Conservation (phyloP, 2,888 invertebrate genomes). For the Leistus spinibarbis region DNA sequence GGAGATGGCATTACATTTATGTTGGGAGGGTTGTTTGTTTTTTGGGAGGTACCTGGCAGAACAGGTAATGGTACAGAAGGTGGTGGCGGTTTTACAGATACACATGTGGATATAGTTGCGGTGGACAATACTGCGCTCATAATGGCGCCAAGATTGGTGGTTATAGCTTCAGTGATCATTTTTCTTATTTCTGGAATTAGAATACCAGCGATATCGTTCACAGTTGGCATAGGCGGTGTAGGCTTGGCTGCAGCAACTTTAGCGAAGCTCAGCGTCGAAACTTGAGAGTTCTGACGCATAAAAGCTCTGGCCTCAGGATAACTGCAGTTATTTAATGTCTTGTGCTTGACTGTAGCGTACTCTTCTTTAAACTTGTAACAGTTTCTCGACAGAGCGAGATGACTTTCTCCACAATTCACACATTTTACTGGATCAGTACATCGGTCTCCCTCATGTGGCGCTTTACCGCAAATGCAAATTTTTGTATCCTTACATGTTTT, state of each 20-base stretch:
- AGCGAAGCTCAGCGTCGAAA: no score
- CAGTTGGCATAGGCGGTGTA: background rate
- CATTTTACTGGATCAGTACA: slow-evolving; percentile 12
- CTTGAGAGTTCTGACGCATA: no score
- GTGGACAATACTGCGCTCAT: no score
- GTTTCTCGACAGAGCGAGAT: slow-evolving; percentile 34
- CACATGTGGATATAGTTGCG: no score
- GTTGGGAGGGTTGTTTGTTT: no score
- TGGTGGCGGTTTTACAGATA: no score
- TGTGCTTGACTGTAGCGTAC: slow-evolving; percentile 33
- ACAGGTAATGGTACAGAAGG: no score
- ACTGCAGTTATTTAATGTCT: slow-evolving; percentile 3
- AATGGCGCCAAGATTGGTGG: no score
- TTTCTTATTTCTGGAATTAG: background rate
- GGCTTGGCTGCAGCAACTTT: background rate
- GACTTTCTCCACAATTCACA: slow-evolving; percentile 34
- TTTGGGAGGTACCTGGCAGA: no score
- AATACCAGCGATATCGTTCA: background rate
- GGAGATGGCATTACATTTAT: no score
- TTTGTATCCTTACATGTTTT: no score
- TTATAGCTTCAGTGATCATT: no score
- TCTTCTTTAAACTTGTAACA: slow-evolving; percentile 40
- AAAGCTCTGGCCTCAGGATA: background rate
- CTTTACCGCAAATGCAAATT: slow-evolving; percentile 36
- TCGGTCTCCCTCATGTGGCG: slow-evolving; percentile 24